phyloP scores from a whole-genome alignment of 1,140 invertebrate species.

The Pygmarrhopalites habei region DNA sequence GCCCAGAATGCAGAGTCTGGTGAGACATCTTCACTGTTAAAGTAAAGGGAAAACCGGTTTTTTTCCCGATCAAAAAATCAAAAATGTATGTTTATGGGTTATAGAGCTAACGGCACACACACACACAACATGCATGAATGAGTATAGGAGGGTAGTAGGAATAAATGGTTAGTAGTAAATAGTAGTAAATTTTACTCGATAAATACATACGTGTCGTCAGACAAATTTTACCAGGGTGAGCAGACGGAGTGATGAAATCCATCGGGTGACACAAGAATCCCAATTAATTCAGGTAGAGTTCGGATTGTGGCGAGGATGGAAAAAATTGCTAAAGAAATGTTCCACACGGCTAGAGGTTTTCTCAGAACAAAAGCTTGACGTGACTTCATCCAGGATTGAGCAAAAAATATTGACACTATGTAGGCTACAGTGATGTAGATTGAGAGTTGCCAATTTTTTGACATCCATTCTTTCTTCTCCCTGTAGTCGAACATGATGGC shows the following conservation, averaged over 20 bases:
- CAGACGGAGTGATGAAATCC: slow-evolving; percentile 52
- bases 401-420: slow-evolving; percentile 24
- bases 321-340: slow-evolving; percentile 30
- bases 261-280: slow-evolving; percentile 39
- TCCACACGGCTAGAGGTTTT: slow-evolving; percentile 26
- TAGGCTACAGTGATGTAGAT: slow-evolving; percentile 43
- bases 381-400: slow-evolving; percentile 24
- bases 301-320: slow-evolving; percentile 29
- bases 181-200: too few relatives aligned
- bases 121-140: too few relatives aligned
- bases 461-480: slow-evolving; percentile 50
- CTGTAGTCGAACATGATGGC: slow-evolving; percentile 44
- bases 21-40: slow-evolving; percentile 43
- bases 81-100: slow-evolving; percentile 7
- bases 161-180: too few relatives aligned
- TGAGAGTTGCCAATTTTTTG: slow-evolving; percentile 49
- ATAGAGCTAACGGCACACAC: background rate
- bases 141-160: too few relatives aligned
- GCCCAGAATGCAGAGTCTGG: slow-evolving; percentile 45
- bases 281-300: slow-evolving; percentile 33
- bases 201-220: too few relatives aligned
- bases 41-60: slow-evolving; percentile 6
- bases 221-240: slow-evolving; percentile 44
- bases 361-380: slow-evolving; percentile 23
- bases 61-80: background rate